phyloP scores from a whole-genome alignment of 1,140 invertebrate species.

The honey bee (Apis mellifera) region DNA sequence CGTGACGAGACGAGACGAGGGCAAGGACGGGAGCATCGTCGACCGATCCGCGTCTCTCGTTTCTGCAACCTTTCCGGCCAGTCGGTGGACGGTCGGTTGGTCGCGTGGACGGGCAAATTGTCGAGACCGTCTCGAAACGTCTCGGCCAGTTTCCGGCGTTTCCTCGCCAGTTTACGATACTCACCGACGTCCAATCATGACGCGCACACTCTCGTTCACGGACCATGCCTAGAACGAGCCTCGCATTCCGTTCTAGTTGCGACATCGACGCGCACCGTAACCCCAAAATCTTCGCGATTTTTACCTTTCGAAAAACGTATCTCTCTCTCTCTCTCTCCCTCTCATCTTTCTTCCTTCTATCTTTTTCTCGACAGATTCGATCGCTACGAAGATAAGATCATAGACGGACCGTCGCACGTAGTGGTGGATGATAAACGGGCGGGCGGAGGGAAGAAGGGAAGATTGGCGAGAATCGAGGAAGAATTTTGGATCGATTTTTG shows the following conservation, averaged over 20 bases:
- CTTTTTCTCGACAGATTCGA: not conserved
- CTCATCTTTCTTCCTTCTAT: not conserved
- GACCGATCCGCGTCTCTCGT: constrained; percentile 6
- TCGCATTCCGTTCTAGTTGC: constrained; percentile 26
- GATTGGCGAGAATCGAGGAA: too few relatives aligned
- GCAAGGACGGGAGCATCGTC: not conserved
- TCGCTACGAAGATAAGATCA: too few relatives aligned
- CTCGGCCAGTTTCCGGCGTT: constrained; percentile 26
- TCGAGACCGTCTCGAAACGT: not conserved
- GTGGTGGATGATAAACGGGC: too few relatives aligned
- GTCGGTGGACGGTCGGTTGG: not conserved
- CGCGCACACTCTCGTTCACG: not conserved
- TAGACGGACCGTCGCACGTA: too few relatives aligned
- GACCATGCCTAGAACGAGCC: not conserved
- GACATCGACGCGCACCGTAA: not conserved
- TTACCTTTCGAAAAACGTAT: not conserved
- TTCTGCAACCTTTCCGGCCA: not conserved
- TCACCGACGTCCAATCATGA: not conserved
- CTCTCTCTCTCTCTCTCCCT: too few relatives aligned
- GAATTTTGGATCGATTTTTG: too few relatives aligned
- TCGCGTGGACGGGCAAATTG: constrained; percentile 29
- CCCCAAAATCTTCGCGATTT: not conserved
- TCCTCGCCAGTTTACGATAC: not conserved
- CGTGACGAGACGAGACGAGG: not conserved
- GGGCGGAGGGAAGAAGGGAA: too few relatives aligned